Conservation (phyloP, 2,888 invertebrate genomes). For the Leuctra nigra region DNA sequence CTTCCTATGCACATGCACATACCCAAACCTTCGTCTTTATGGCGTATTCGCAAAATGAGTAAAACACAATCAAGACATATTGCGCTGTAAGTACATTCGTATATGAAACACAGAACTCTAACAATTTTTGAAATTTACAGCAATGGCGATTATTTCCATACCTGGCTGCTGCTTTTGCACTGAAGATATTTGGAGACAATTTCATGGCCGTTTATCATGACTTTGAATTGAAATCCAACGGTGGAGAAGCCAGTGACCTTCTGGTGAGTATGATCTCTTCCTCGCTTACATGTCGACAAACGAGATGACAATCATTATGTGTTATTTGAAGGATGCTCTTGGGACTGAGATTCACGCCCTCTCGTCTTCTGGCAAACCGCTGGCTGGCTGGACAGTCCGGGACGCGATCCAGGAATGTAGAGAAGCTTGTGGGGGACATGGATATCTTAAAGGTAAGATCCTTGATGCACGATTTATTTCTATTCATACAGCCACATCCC, state of each 20-base stretch:
- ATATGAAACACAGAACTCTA: too few relatives aligned
- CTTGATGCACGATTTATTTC: too few relatives aligned
- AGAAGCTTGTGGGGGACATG: conserved; percentile 94
- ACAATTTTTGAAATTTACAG: too few relatives aligned
- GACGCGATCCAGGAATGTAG: conserved; percentile 89
- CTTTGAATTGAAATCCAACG: conserved; percentile 28
- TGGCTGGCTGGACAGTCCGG: conserved; percentile 77
- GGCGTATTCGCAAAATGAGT: too few relatives aligned
- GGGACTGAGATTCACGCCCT: conserved; percentile 65
- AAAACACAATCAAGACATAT: too few relatives aligned
- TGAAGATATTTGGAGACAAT: conserved; percentile 33
- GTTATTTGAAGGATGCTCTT: conserved; percentile 21
- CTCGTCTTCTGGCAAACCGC: conserved; percentile 67
- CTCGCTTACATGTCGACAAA: too few relatives aligned
- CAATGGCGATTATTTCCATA: conserved; percentile 77
- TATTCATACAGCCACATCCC: too few relatives aligned
- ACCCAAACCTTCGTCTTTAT: too few relatives aligned
- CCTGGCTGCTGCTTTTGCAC: conserved; percentile 50
- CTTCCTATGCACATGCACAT: too few relatives aligned
- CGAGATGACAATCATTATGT: too few relatives aligned
- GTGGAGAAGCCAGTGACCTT: conserved; percentile 22
- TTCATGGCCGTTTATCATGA: conserved; percentile 29
- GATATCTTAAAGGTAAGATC: conserved; percentile 60
- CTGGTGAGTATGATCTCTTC: conserved; percentile 2
- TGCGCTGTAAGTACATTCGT: too few relatives aligned